Base-by-base conservation (phyloP, 1,140 invertebrate genomes). In the Aporrectodea caliginosa region DNA sequence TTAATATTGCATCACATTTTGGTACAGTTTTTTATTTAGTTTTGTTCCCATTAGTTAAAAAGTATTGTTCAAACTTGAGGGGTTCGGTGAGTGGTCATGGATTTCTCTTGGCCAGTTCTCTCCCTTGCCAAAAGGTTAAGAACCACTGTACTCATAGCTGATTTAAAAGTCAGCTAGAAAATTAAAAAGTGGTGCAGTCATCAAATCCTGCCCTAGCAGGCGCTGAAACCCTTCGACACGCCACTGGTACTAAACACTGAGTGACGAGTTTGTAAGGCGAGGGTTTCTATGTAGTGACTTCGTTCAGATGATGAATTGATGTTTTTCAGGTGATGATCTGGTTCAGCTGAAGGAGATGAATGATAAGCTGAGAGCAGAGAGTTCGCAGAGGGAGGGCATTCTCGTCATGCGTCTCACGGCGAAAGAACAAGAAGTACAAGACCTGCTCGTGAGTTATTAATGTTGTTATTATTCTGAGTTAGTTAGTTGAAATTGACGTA, bases 401-500 rank as follows among this genome's bases (percentile, higher is more conserved):
- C 91, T 98, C 78, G 93, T 97, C 77, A 92, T 96, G 84, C 91
- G 95, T 85, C 90, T 98, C 74, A 93, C 95, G 78, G 93, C 93
- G 80, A 98, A 98, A 89, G 96, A 98, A 87, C 95, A 97, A 89
- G 95, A 98, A 90, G 92, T 97, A 84, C 95, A 98, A 89, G 95
- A 98, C 90, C 96, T 94, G 90, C 92, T 94, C 89, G 95, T 97
- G 91, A 91, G 93, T 81, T 33, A 34, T 30, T 75, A 33, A 71
- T 27, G 32, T 71, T 71, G 22, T 2, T 30, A 14, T 71, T 71
- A 30, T 78, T n/a, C n/a, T n/a, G n/a, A n/a, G n/a, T n/a, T n/a
- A n/a, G n/a, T n/a, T n/a, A n/a, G n/a, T n/a, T n/a, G n/a, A n/a
- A n/a, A n/a, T n/a, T n/a, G n/a, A n/a, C n/a, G n/a, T n/a, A n/a